These are phyloP conservation scores for Umimayanthus chanpuru DNA, from an alignment of 92 coral and sea anemone species.

Conservation along the genomic window DNA sequence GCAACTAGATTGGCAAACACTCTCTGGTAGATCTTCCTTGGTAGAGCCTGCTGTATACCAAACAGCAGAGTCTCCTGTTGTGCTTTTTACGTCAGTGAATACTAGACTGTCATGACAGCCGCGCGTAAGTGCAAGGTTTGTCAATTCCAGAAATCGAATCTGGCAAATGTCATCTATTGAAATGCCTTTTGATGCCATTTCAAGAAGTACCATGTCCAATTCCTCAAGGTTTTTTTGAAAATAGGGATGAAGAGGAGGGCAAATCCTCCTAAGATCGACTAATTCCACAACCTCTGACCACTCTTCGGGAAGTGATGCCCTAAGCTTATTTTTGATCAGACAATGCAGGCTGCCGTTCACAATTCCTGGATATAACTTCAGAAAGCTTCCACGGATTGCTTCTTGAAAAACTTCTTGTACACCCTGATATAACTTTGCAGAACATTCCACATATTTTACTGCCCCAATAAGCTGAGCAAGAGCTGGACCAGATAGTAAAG, in stretches of 20 bases:
- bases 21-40: background rate
- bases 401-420: conserved; percentile 40
- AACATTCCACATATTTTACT: conserved; percentile 43
- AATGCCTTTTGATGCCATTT: background rate
- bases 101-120: background rate
- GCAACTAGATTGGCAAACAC: background rate
- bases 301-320: background rate
- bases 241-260: background rate
- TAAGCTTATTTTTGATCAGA: background rate
- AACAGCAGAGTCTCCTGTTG: background rate
- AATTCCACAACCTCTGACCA: background rate
- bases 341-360: background rate
- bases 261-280: background rate
- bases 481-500: background rate
- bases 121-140: background rate
- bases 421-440: background rate
- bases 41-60: background rate
- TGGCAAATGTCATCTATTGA: background rate
- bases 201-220: background rate
- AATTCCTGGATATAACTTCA: background rate
- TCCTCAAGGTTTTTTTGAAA: background rate
- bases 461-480: conserved; percentile 40
- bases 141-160: background rate
- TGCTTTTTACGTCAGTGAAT: background rate
- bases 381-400: conserved; percentile 26